phyloP scores from a whole-genome alignment of 1,140 invertebrate genomes.

The Kradibia gibbosae region DNA sequence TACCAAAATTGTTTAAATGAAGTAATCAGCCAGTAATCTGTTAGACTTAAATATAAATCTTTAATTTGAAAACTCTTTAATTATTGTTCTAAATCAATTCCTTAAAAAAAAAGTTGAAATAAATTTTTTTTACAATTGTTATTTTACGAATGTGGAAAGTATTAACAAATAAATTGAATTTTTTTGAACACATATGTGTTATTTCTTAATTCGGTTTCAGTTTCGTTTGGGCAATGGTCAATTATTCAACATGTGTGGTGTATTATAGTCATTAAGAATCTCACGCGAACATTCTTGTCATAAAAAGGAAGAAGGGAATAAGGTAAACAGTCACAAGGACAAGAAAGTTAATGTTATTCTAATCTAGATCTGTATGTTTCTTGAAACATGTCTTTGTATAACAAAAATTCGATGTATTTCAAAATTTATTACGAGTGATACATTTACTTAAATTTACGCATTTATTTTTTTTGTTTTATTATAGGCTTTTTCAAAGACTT shows the following conservation, averaged over 20 bases:
- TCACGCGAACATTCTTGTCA: neutral
- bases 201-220: conserved; percentile 5
- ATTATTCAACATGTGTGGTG: conserved; percentile 33
- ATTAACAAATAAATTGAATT: conserved; percentile 7
- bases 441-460: neutral
- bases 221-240: conserved; percentile 8
- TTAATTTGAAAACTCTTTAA: no score
- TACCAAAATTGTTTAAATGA: neutral
- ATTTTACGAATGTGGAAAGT: no score
- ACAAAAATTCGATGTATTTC: conserved; percentile 3
- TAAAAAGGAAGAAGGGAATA: neutral
- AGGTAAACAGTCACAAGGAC: neutral
- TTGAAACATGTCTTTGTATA: neutral
- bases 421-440: conserved; percentile 6
- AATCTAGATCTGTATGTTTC: neutral
- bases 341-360: conserved; percentile 5
- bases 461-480: conserved; percentile 5
- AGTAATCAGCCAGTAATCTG: neutral
- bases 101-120: no score
- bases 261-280: conserved; percentile 13
- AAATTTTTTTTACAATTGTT: no score
- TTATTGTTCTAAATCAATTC: no score
- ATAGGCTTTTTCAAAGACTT: neutral
- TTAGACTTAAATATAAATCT: neutral
- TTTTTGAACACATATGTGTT: neutral